Conservation (phyloP, 2,888 invertebrate species). For the Corbicula japonica region DNA sequence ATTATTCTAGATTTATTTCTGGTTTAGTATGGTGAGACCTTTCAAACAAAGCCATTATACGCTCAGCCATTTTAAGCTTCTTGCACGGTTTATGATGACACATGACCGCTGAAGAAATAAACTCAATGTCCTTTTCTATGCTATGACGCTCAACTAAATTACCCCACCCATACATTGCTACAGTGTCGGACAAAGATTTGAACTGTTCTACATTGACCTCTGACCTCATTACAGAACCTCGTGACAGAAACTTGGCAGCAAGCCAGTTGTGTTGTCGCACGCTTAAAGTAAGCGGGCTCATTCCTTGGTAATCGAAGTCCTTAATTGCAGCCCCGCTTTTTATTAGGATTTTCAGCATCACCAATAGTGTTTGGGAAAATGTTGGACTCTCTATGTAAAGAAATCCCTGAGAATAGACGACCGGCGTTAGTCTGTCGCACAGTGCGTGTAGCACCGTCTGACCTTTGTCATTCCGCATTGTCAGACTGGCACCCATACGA, state of each 20-base stretch:
- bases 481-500: slow-evolving; percentile 53
- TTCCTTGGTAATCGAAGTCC: slow-evolving; percentile 13
- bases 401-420: slow-evolving; percentile 29
- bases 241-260: slow-evolving; percentile 38
- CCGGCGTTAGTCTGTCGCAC: slow-evolving; percentile 41
- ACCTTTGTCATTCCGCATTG: slow-evolving; percentile 30
- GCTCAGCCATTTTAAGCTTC: slow-evolving; percentile 12
- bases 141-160: slow-evolving; percentile 33
- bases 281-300: slow-evolving; percentile 30
- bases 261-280: slow-evolving; percentile 36
- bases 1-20: no score
- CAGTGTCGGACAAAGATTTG: slow-evolving; percentile 13
- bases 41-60: no score
- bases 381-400: slow-evolving; percentile 38
- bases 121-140: slow-evolving; percentile 34
- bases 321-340: slow-evolving; percentile 26
- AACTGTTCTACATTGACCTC: slow-evolving; percentile 26
- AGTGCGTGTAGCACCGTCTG: slow-evolving; percentile 48
- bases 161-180: slow-evolving; percentile 28
- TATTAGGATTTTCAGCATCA: slow-evolving; percentile 49
- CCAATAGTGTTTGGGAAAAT: slow-evolving; percentile 45
- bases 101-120: slow-evolving; percentile 26
- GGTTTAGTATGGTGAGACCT: no score
- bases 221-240: slow-evolving; percentile 1
- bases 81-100: background rate